Evolutionary conservation across 2,888 invertebrate species (phyloP).

Genomic region (Belgica antarctica): DNA sequence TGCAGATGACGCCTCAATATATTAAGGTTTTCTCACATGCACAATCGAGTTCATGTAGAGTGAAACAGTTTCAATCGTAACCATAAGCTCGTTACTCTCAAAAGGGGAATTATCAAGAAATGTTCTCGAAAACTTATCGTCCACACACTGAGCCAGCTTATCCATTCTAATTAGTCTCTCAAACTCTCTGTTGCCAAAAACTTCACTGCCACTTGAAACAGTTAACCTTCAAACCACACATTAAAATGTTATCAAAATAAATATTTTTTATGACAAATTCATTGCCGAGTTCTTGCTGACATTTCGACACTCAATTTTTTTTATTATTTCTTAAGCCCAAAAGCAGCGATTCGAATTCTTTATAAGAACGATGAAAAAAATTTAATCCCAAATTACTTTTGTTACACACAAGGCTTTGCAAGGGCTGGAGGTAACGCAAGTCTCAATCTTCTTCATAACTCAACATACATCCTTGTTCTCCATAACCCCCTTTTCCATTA

Average conservation of each 20-base stretch:
- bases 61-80: not conserved
- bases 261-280: constrained; percentile 11
- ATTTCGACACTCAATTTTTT: not conserved
- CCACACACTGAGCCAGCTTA: constrained; percentile 47
- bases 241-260: not conserved
- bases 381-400: constrained; percentile 23
- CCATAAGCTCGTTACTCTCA: not conserved
- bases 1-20: no score
- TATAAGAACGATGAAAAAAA: not conserved
- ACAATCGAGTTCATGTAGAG: no score
- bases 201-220: no score
- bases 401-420: not conserved
- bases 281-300: not conserved
- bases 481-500: not conserved
- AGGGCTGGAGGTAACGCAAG: not conserved
- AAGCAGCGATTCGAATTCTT: no score
- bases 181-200: no score
- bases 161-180: constrained; percentile 47
- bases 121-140: constrained; percentile 33
- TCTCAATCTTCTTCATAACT: no score
- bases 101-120: constrained; percentile 1
- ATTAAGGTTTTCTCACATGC: no score
- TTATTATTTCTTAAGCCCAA: not conserved
- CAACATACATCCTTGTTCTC: not conserved
- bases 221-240: no score